A percentile compares a stretch with the other conserved stretches of the same genome.
Conservation (phyloP, 2,888 invertebrate species). For the Phania funesta region DNA sequence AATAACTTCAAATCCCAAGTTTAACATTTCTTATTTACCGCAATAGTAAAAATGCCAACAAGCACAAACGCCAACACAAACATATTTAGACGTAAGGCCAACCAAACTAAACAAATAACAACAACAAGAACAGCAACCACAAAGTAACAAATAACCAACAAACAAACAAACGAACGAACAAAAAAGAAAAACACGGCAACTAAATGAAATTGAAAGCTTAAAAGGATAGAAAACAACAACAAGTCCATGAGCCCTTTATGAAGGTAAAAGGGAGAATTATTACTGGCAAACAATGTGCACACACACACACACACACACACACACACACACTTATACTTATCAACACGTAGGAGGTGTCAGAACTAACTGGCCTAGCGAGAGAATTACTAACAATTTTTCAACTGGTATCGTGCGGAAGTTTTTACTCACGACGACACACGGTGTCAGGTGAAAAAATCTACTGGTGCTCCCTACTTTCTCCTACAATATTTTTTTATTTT, state of each 20-base stretch:
- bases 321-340: neutral
- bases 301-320: neutral
- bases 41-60: slow-evolving; percentile 48
- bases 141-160: slow-evolving; percentile 9
- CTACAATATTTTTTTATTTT: too few relatives aligned
- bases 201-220: slow-evolving; percentile 66
- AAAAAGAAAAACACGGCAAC: slow-evolving; percentile 24
- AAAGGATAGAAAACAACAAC: slow-evolving; percentile 42
- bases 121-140: neutral
- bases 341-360: neutral
- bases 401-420: too few relatives aligned
- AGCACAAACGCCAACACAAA: neutral
- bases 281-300: neutral
- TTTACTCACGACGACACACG: too few relatives aligned
- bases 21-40: slow-evolving; percentile 64
- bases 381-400: too few relatives aligned
- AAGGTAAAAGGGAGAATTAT: slow-evolving; percentile 46
- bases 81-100: neutral
- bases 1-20: slow-evolving; percentile 67
- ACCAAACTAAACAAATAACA: slow-evolving; percentile 8
- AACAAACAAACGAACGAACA: slow-evolving; percentile 25
- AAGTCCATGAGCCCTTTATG: slow-evolving; percentile 57
- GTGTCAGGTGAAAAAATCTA: too few relatives aligned
- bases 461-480: too few relatives aligned
- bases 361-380: neutral